These are phyloP conservation scores for Hiodon alosoides DNA, from an alignment of 2,113 vertebrate species.

Conservation along the genomic window DNA sequence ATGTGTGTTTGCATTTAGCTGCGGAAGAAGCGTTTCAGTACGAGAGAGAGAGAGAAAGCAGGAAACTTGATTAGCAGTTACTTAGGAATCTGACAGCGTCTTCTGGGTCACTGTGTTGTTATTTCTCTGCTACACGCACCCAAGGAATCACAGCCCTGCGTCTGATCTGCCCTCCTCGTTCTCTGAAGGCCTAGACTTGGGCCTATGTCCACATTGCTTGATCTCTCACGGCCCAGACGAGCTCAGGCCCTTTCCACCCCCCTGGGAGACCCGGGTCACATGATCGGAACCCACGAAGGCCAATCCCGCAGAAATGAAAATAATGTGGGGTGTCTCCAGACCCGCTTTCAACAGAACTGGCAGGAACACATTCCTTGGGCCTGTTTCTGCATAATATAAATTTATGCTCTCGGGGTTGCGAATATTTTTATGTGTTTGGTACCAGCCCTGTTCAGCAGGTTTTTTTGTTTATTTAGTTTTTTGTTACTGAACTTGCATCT, in stretches of 20 bases:
- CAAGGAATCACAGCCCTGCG: neutral
- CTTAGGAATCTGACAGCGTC: neutral
- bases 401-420: no score
- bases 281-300: slow-evolving; percentile 4
- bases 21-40: slow-evolving; percentile 1
- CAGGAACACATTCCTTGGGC: slow-evolving; percentile 1
- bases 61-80: neutral
- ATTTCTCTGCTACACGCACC: neutral
- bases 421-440: no score
- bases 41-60: no score
- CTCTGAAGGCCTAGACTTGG: neutral
- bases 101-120: neutral
- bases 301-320: neutral
- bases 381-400: slow-evolving; percentile 16
- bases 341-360: no score
- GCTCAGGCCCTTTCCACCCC: neutral
- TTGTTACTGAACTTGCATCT: no score
- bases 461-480: neutral
- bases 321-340: slow-evolving; percentile 12
- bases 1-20: slow-evolving; percentile 7
- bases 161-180: neutral
- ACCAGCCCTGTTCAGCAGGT: slow-evolving; percentile 3
- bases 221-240: neutral
- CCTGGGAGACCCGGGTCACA: slow-evolving; percentile 2
- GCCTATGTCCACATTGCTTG: neutral